Evolutionary conservation across 2,888 invertebrate genomes (phyloP).

Genomic region (Aradus depressus): DNA sequence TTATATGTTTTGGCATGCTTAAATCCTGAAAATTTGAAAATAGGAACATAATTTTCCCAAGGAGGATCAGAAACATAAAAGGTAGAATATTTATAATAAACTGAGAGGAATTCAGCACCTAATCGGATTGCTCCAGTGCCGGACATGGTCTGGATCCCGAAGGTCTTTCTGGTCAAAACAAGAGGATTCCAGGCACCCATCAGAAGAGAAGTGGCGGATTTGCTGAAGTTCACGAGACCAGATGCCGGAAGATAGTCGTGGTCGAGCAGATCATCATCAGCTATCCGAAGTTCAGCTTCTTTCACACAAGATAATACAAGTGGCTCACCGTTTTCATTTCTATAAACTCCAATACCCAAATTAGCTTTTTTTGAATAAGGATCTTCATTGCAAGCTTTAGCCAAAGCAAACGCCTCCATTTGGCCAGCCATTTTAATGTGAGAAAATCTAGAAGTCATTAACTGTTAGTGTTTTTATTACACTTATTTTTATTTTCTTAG

Average conservation of each 20-base stretch:
- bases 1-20: constrained; percentile 67
- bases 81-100: constrained; percentile 53
- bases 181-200: constrained; percentile 67
- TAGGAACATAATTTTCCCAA: constrained; percentile 91
- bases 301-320: constrained; percentile 96
- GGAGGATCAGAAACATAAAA: constrained; percentile 87
- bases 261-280: constrained; percentile 66
- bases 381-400: constrained; percentile 64
- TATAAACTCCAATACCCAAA: constrained; percentile 88
- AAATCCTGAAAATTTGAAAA: constrained; percentile 80
- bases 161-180: constrained; percentile 46
- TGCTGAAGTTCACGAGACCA: constrained; percentile 67
- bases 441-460: too few relatives aligned
- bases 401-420: constrained; percentile 91
- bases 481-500: too few relatives aligned
- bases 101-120: constrained; percentile 76
- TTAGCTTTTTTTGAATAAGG: constrained; percentile 74
- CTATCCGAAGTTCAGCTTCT: constrained; percentile 74
- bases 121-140: constrained; percentile 88
- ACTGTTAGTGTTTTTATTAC: too few relatives aligned
- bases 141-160: constrained; percentile 83
- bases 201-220: constrained; percentile 68
- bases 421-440: too few relatives aligned
- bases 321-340: constrained; percentile 84
- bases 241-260: constrained; percentile 93